Conservation (phyloP, 2,113 vertebrate species). For the Porphyrio hochstetteri region DNA sequence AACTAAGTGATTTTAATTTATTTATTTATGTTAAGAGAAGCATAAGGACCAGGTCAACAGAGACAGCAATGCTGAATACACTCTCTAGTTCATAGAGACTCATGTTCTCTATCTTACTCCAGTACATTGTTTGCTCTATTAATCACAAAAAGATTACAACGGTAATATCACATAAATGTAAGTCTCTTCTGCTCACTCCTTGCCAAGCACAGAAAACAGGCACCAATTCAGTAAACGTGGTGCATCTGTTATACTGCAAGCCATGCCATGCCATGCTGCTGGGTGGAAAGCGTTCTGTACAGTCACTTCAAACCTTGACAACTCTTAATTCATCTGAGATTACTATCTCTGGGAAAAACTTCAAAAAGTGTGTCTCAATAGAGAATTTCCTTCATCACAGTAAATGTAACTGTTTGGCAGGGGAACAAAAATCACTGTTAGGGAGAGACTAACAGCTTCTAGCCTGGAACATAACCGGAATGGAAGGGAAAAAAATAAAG, state of each 20-base stretch:
- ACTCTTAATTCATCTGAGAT: not conserved
- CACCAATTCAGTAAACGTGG: not conserved
- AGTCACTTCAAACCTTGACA: not conserved
- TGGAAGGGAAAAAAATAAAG: not conserved
- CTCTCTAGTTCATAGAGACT: not conserved
- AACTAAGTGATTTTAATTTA: conserved; percentile 44
- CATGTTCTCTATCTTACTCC: not conserved
- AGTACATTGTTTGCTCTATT: conserved; percentile 33
- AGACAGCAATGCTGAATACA: conserved; percentile 33
- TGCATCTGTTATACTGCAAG: not conserved
- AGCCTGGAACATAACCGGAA: not conserved
- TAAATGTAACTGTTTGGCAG: not conserved
- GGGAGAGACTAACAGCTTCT: not conserved
- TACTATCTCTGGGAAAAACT: not conserved
- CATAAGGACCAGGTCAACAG: conserved; percentile 49
- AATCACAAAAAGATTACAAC: conserved; percentile 35
- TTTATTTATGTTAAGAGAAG: conserved; percentile 63
- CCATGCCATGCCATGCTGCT: no score
- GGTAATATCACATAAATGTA: not conserved
- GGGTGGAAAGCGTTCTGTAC: not conserved
- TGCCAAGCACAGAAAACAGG: not conserved
- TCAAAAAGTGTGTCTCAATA: not conserved
- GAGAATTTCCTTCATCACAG: not conserved
- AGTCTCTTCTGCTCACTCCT: not conserved
- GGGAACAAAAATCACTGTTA: not conserved